Percentiles rank a stretch among this genome's conserved stretches.
Evolutionary conservation across 2,113 vertebrate species (phyloP).

Genomic region (Struthio camelus): DNA sequence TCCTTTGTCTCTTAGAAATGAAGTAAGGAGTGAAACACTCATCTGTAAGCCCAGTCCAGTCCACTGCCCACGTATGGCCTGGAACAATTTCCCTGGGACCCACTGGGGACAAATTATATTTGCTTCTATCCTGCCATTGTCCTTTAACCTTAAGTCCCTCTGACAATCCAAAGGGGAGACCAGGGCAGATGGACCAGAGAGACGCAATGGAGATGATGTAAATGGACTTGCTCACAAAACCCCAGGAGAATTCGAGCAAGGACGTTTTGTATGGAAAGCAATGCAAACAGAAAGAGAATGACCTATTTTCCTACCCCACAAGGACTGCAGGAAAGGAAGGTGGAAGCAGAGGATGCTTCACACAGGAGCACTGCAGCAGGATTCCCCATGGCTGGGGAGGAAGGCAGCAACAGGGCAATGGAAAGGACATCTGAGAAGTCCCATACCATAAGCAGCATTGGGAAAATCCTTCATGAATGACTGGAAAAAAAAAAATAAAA

Average conservation of each 20-base stretch:
- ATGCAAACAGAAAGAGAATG: background rate
- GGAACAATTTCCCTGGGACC: background rate
- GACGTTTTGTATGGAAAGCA: background rate
- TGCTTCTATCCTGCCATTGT: background rate
- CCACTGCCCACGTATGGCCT: background rate
- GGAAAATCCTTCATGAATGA: background rate
- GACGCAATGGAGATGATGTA: background rate
- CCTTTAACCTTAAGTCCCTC: background rate
- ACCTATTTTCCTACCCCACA: background rate
- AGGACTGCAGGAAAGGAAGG: background rate
- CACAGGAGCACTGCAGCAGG: background rate
- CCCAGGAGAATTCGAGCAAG: background rate
- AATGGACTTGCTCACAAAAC: background rate
- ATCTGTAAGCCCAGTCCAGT: background rate
- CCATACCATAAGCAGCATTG: background rate
- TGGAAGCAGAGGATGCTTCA: background rate
- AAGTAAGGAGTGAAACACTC: background rate
- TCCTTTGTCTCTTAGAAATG: no score
- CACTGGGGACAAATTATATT: background rate
- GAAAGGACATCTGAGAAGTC: background rate
- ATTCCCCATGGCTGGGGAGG: background rate
- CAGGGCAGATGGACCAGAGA: background rate
- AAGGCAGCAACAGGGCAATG: background rate
- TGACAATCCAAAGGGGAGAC: accelerated
- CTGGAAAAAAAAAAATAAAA: background rate